A percentile compares a stretch with the other conserved stretches of the same genome.
These are phyloP conservation scores for Xiphophorus couchianus DNA, from an alignment of 2,113 vertebrate species.

Conservation along the genomic window DNA sequence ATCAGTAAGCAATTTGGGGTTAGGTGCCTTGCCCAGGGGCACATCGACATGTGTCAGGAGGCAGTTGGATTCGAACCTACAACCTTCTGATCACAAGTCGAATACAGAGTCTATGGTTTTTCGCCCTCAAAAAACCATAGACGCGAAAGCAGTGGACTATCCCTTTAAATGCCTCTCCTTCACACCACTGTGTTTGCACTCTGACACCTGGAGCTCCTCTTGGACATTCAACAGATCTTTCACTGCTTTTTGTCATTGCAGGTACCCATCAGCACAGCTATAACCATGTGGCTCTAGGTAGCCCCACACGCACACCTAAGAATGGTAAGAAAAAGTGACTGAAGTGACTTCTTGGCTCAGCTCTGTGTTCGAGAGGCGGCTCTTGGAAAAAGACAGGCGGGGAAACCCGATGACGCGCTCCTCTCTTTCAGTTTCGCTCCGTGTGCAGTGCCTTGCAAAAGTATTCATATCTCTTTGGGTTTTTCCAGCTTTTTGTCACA, in stretches of 20 bases:
- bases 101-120: too few species aligned
- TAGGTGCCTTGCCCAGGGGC: too few species aligned
- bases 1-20: too few species aligned
- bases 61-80: too few species aligned
- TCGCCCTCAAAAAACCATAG: background rate
- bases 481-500: background rate
- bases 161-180: conserved; percentile 44
- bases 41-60: too few species aligned
- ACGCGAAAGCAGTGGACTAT: conserved; percentile 34
- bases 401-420: conserved; percentile 20
- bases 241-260: conserved; percentile 85
- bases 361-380: conserved; percentile 12
- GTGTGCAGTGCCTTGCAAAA: background rate
- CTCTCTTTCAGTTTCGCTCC: conserved; percentile 29
- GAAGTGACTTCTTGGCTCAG: conserved; percentile 7
- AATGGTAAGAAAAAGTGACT: conserved; percentile 86
- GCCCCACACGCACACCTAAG: conserved; percentile 92
- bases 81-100: too few species aligned
- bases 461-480: background rate
- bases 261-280: conserved; percentile 94
- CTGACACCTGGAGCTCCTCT: conserved; percentile 41
- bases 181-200: conserved; percentile 38
- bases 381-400: conserved; percentile 16
- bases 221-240: conserved; percentile 63
- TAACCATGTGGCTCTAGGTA: conserved; percentile 93